Base-by-base conservation (phyloP, 2,888 invertebrate species). In the Eupithecia exiguata region DNA sequence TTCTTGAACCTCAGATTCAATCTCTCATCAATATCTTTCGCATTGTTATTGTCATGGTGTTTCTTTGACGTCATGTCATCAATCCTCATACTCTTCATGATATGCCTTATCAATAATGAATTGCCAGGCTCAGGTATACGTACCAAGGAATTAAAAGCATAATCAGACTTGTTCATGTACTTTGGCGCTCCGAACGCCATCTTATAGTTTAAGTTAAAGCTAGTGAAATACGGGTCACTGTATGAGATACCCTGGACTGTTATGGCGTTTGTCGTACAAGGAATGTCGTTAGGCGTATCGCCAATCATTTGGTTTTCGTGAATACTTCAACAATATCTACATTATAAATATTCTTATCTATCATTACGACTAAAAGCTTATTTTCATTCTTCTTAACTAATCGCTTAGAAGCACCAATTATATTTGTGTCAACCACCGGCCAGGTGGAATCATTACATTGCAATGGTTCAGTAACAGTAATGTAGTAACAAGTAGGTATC, bases 171-270 rank as follows among this genome's bases (percentile, higher is more conserved):
- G 94, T 95, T 94, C 93, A 93, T 93, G 93, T 94, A 92, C 92
- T 92, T 91, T 89, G 93, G 94, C 93, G 93, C 92, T 91, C 89
- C 91, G 79, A 90, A 93, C 94, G 92, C 94, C 94, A 94, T 93
- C 94, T 94, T 94, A 94, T 93, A 92, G 86, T 94, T 94, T 93
- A 94, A 93, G 92, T 95, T 95, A 95, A 95, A 95, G 95, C 95
- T 95, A 94, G 91, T 93, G 93, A 94, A 95, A 93, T 94, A 95
- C 90, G 95, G 94, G 95, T 94, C 94, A 94, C 94, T 94, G 94
- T 94, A 94, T 92, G 94, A 94, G 94, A 94, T 95, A 95, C 95
- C 95, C 95, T 95, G 95, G 95, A 95, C 95, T 95, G 94, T 95
- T 95, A 95, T 95, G 95, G 95, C 95, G 94, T 95, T 94, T 93